Evolutionary conservation across 2,797 vertebrate genomes (phyloP).

Genomic region (Cuculus canorus): DNA sequence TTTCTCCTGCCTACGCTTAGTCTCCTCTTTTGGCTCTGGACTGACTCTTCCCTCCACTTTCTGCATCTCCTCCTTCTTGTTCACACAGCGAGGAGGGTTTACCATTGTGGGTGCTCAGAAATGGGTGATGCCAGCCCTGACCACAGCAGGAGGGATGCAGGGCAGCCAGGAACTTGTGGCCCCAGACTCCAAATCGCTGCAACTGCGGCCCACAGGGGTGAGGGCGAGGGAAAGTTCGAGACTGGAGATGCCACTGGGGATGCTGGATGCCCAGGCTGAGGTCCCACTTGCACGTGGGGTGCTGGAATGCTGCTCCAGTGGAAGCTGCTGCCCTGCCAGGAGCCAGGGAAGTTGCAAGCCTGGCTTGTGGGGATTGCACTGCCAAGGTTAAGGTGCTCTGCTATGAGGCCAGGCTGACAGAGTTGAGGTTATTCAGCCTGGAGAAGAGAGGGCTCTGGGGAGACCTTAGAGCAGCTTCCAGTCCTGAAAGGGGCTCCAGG

Average conservation of each 20-base stretch:
- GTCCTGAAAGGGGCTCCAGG: too few species aligned
- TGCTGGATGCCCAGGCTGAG: not conserved
- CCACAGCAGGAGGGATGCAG: not conserved
- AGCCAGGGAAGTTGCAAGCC: not conserved
- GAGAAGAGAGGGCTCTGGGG: too few species aligned
- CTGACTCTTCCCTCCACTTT: not conserved
- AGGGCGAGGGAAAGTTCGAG: not conserved
- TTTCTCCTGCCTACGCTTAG: not conserved
- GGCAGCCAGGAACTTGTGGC: not conserved
- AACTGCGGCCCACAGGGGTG: not conserved
- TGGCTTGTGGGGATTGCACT: accelerated
- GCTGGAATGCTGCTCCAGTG: too few species aligned
- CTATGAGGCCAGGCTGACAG: too few species aligned
- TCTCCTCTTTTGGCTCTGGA: not conserved
- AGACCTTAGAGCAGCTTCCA: too few species aligned
- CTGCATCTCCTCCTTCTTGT: not conserved
- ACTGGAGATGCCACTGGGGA: not conserved
- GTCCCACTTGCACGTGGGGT: too few species aligned
- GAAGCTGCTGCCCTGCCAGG: not conserved
- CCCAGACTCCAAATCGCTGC: accelerated
- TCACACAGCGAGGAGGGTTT: not conserved
- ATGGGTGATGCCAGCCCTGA: not conserved
- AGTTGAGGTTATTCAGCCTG: too few species aligned
- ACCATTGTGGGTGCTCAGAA: not conserved
- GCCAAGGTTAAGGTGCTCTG: accelerated